phyloP scores from a whole-genome alignment of 1,140 invertebrate species.

The Pseudomyrmex dendroicus region DNA sequence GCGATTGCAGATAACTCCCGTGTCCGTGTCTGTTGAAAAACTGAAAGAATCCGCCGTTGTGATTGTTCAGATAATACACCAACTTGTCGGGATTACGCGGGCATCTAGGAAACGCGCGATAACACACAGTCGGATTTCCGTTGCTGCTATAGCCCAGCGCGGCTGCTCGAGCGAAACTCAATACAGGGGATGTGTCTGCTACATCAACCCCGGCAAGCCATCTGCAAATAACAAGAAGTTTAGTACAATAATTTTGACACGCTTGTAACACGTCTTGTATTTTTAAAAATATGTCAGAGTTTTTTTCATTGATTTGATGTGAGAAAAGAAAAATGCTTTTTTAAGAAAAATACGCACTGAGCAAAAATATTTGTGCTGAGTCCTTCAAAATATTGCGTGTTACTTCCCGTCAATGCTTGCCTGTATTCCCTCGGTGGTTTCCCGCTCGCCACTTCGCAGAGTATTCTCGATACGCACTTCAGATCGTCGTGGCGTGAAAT shows the following conservation, averaged over 20 bases:
- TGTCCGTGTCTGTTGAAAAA: constrained; percentile 86
- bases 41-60: constrained; percentile 93
- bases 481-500: constrained; percentile 91
- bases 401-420: constrained; percentile 47
- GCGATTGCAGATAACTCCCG: constrained; percentile 2
- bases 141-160: constrained; percentile 89
- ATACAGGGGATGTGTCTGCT: constrained; percentile 86
- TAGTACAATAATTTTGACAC: background rate
- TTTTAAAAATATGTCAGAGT: too few relatives aligned
- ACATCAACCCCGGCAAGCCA: constrained; percentile 69
- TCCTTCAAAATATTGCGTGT: constrained; percentile 66
- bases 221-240: background rate
- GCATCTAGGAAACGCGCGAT: constrained; percentile 89
- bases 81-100: constrained; percentile 90
- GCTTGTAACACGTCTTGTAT: too few relatives aligned
- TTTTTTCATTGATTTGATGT: too few relatives aligned
- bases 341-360: constrained; percentile 82
- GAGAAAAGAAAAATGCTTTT: too few relatives aligned
- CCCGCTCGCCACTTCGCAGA: constrained; percentile 91
- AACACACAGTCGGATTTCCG: constrained; percentile 87
- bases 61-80: constrained; percentile 92
- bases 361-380: constrained; percentile 88
- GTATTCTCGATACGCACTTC: constrained; percentile 90
- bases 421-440: constrained; percentile 83
- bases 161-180: constrained; percentile 90